Evolutionary conservation across 1,140 invertebrate genomes (phyloP).

Genomic region (Babylonia areolata): DNA sequence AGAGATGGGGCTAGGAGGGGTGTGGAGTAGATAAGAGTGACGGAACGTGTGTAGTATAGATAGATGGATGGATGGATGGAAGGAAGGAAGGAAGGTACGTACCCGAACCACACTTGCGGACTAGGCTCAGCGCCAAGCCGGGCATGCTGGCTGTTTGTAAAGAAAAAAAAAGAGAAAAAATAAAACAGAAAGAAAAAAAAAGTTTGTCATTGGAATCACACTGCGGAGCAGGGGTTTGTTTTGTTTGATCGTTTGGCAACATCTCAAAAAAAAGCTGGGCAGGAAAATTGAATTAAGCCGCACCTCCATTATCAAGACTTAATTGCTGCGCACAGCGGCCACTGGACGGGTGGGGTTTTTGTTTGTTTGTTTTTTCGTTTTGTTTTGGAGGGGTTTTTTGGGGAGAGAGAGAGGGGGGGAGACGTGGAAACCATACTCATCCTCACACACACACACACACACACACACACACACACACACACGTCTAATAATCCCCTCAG

Average conservation of each 20-base stretch:
- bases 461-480: no score
- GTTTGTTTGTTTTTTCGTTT: no score
- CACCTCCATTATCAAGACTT: not conserved
- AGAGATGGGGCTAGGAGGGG: no score
- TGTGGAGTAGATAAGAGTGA: no score
- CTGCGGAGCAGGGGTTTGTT: not conserved
- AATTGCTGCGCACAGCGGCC: not conserved
- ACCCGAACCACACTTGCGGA: no score
- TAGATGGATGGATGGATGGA: not conserved
- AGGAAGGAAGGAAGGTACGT: not conserved
- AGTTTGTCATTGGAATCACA: conserved; percentile 22
- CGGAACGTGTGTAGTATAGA: not conserved
- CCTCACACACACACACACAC: no score
- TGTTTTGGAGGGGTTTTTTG: no score
- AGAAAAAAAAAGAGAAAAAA: not conserved
- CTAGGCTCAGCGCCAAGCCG: no score
- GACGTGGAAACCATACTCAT: no score
- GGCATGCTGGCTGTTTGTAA: no score
- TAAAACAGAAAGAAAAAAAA: not conserved
- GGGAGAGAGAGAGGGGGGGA: no score
- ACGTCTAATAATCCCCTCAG: no score
- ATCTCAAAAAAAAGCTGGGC: not conserved
- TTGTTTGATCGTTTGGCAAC: conserved; percentile 17
- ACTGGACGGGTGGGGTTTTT: not conserved
- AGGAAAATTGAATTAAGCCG: conserved; percentile 15